Percentiles rank a stretch among this genome's conserved stretches.
phyloP scores from a whole-genome alignment of 2,797 vertebrate species.

The Brachyalestes nurse region DNA sequence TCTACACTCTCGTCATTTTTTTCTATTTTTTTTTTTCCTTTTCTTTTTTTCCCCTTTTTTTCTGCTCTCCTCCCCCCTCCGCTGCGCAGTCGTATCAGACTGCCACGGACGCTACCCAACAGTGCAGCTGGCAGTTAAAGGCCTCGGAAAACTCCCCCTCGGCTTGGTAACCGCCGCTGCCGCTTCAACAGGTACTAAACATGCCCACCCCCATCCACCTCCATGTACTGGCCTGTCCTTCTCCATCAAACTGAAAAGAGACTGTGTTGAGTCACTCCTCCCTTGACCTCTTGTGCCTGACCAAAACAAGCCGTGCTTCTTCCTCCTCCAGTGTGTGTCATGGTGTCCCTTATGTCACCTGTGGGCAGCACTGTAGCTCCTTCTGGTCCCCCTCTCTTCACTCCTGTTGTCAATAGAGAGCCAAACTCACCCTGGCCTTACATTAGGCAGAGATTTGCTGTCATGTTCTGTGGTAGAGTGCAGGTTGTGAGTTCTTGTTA shows the following conservation, averaged over 20 bases:
- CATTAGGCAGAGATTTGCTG: background rate
- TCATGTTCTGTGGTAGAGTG: background rate
- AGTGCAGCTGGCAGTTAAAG: slow-evolving; percentile 96
- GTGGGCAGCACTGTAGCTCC: slow-evolving; percentile 1
- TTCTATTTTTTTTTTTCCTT: background rate
- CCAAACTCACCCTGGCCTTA: background rate
- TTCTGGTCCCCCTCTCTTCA: background rate
- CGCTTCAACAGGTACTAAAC: slow-evolving; percentile 93
- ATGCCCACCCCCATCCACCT: slow-evolving; percentile 63
- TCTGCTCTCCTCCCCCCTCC: slow-evolving; percentile 77
- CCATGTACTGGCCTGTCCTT: slow-evolving; percentile 63
- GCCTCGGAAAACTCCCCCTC: slow-evolving; percentile 93
- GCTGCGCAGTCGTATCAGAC: slow-evolving; percentile 93
- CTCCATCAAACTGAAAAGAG: slow-evolving; percentile 12
- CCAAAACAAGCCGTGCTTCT: slow-evolving; percentile 4
- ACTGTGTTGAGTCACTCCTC: background rate
- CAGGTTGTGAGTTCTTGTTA: background rate
- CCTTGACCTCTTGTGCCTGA: slow-evolving; percentile 9
- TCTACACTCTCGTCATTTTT: slow-evolving; percentile 81
- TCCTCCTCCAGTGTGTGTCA: slow-evolving; percentile 1
- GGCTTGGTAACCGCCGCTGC: slow-evolving; percentile 91
- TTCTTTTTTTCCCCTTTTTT: slow-evolving; percentile 48
- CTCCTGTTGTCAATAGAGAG: background rate
- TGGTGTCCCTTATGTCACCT: background rate
- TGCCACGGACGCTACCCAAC: slow-evolving; percentile 93